These are phyloP conservation scores for Xiphophorus maculatus DNA, from an alignment of 2,113 vertebrate species.

Conservation along the genomic window DNA sequence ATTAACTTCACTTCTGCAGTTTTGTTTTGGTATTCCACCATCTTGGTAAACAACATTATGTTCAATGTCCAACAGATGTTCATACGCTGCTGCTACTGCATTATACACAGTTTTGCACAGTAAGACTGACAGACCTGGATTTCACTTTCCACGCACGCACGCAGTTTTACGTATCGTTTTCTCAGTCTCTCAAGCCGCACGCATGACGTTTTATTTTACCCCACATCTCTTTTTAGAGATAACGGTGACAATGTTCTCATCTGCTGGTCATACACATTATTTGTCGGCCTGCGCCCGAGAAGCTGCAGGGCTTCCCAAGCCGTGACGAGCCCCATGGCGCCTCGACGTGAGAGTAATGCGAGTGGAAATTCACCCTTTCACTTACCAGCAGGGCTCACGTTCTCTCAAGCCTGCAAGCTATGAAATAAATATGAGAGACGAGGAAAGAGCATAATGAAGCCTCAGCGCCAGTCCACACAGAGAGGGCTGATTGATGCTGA, in stretches of 20 bases:
- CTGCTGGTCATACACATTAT: background rate
- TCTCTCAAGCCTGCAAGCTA: slow-evolving; percentile 53
- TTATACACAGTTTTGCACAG: no score
- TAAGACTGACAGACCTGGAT: no score
- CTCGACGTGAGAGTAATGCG: slow-evolving; percentile 67
- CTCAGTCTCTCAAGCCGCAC: background rate
- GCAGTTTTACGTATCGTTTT: background rate
- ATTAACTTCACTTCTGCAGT: no score
- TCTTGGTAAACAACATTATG: no score
- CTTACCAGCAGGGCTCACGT: slow-evolving; percentile 55
- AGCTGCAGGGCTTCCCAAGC: slow-evolving; percentile 11
- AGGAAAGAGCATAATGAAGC: slow-evolving; percentile 56
- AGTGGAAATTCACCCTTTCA: slow-evolving; percentile 79
- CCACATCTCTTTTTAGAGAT: background rate
- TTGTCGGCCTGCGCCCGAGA: background rate
- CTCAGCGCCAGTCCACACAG: slow-evolving; percentile 33
- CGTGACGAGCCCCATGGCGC: slow-evolving; percentile 35
- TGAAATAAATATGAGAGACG: slow-evolving; percentile 78
- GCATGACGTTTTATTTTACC: background rate
- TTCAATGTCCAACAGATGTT: no score
- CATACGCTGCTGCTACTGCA: no score
- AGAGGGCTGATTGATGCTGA: slow-evolving; percentile 34
- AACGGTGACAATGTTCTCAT: background rate
- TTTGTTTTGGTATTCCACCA: no score
- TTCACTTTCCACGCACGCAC: background rate